Percentiles rank a stretch among this genome's conserved stretches.
These are phyloP conservation scores for Sylvilagus floridanus DNA, from an alignment of 2,797 vertebrate genomes.

Conservation along the genomic window DNA sequence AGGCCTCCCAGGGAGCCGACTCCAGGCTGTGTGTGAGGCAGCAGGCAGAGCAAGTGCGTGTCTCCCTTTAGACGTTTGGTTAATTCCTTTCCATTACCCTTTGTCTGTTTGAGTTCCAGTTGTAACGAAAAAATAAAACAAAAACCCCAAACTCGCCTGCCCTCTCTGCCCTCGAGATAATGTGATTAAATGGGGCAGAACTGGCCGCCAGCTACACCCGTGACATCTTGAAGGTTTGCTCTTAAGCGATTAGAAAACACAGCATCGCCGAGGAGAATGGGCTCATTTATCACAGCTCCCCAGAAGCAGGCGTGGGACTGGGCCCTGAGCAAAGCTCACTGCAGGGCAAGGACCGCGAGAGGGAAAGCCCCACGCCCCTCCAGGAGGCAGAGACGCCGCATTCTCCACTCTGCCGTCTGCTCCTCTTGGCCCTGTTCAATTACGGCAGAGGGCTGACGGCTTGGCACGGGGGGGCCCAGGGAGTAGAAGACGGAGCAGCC, in stretches of 20 bases:
- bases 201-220: conserved; percentile 40
- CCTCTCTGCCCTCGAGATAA: conserved; percentile 54
- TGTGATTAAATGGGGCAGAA: conserved; percentile 66
- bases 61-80: not conserved
- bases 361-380: not conserved
- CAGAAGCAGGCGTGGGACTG: not conserved
- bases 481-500: not conserved
- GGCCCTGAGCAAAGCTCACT: not conserved
- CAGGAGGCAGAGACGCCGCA: not conserved
- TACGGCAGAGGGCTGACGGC: conserved; percentile 33
- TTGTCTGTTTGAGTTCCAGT: conserved; percentile 1
- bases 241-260: conserved; percentile 67
- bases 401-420: not conserved
- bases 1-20: not conserved
- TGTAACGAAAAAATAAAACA: not conserved
- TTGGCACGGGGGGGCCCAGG: not conserved
- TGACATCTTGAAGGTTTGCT: conserved; percentile 66
- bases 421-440: conserved; percentile 28
- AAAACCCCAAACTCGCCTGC: not conserved
- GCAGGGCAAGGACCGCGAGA: not conserved
- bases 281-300: conserved; percentile 66
- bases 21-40: not conserved
- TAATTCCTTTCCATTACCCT: conserved; percentile 48
- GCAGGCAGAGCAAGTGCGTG: not conserved
- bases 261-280: conserved; percentile 12